Percentiles rank a stretch among this genome's conserved stretches.
phyloP scores from a whole-genome alignment of 2,888 invertebrate species.

The Drosophila emarginata region DNA sequence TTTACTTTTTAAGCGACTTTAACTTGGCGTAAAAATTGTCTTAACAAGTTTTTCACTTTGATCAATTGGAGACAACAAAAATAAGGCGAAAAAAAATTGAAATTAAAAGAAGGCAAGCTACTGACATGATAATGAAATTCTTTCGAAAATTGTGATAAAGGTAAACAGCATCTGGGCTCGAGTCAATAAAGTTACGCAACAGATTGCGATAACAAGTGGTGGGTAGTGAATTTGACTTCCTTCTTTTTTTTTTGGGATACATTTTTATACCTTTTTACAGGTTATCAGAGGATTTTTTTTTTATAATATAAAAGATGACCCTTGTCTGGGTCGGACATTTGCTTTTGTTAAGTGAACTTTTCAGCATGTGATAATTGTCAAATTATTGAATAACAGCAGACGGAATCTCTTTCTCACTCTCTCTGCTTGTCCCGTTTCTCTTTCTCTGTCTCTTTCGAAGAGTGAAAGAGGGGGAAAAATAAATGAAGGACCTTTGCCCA shows the following conservation, averaged over 20 bases:
- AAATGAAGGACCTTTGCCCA: slow-evolving; percentile 27
- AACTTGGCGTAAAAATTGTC: slow-evolving; percentile 68
- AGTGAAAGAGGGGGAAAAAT: too few species aligned
- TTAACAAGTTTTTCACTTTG: slow-evolving; percentile 39
- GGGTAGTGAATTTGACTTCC: background rate
- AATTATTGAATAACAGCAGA: slow-evolving; percentile 37
- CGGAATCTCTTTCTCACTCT: background rate
- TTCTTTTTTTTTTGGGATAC: background rate
- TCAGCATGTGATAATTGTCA: slow-evolving; percentile 56
- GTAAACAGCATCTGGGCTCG: slow-evolving; percentile 45
- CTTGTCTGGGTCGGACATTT: slow-evolving; percentile 38
- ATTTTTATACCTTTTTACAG: background rate
- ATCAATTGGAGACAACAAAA: slow-evolving; percentile 55
- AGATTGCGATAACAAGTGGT: slow-evolving; percentile 38
- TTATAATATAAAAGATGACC: slow-evolving; percentile 12
- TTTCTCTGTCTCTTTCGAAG: background rate
- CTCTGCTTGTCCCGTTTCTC: background rate
- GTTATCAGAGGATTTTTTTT: background rate
- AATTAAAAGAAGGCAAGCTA: slow-evolving; percentile 28
- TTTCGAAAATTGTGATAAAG: slow-evolving; percentile 52
- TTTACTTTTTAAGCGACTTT: slow-evolving; percentile 61
- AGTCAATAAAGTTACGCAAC: slow-evolving; percentile 42
- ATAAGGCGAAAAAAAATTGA: slow-evolving; percentile 5
- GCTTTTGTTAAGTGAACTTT: slow-evolving; percentile 25
- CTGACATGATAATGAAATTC: slow-evolving; percentile 58